Conservation (phyloP, 2,113 vertebrate genomes). For the Cygnus atratus region DNA sequence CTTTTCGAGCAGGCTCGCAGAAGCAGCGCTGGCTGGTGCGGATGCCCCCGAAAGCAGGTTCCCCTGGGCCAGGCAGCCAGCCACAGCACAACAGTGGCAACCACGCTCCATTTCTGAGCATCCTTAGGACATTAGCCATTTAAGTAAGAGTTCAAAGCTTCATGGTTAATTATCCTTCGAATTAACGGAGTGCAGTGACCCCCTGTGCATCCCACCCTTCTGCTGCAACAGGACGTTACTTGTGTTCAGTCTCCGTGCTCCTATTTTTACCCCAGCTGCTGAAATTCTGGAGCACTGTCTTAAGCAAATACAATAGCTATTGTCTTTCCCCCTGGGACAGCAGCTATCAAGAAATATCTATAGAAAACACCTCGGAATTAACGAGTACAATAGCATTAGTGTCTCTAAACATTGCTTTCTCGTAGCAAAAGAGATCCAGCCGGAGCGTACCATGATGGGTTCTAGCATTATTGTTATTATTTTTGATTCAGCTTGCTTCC, state of each 20-base stretch:
- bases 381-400: neutral
- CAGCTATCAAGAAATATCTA: neutral
- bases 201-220: neutral
- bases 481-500: neutral
- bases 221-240: neutral
- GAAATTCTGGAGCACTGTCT: neutral
- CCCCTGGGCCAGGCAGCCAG: neutral
- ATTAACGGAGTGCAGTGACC: neutral
- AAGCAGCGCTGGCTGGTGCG: neutral
- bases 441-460: neutral
- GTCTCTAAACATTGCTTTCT: neutral
- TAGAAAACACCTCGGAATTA: neutral
- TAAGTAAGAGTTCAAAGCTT: neutral
- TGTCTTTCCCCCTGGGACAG: neutral
- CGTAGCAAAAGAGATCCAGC: neutral
- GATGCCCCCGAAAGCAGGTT: neutral
- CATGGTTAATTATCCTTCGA: neutral
- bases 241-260: neutral
- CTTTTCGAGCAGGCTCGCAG: neutral
- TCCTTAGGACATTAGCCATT: accelerated
- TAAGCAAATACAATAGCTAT: neutral
- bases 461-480: neutral
- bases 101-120: neutral
- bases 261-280: accelerated
- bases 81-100: neutral